Base-by-base conservation (phyloP, 2,888 invertebrate genomes). In the Ryuthela nishihirai region DNA sequence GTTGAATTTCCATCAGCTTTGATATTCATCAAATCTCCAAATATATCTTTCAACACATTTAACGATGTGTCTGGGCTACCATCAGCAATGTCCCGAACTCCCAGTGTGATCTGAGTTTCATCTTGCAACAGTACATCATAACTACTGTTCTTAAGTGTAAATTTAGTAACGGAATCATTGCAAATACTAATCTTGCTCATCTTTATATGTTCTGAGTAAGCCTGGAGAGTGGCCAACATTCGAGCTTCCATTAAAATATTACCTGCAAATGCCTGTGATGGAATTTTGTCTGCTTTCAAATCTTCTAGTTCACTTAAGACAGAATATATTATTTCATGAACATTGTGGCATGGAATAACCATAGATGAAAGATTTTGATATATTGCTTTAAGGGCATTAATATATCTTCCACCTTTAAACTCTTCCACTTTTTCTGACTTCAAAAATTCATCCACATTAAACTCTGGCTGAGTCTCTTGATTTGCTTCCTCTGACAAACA, bases 251-350 rank as follows among this genome's bases (percentile, higher is more conserved):
- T 59, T 36, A 43, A 59, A 18, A 59, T 43, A 53, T 53, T 53
- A n/a, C 59, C 59, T 34, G 59, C 52, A 53, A 59, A 59, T 32
- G 59, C 52, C 34, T 47, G 59, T n/a, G 59, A 48, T 20, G 59
- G 59, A 7, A 59, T 38, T 43, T 59, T 59, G 29, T 59, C 59
- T 12, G 48, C 46, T 35, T 53, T 59, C 18, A 59, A 53, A 32
- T 45, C 34, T 23, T 59, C 59, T 26, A 53, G 43, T 23, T 53
- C 48, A 53, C 50, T 50, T 12, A 59, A 18, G 12, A 59, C 45
- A 3, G 43, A 39, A 48, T 48, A 53, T 18, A 59, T 43, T n/a
- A 59, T 38, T 48, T 59, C 59, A 59, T 59, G 59, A 29, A 59
- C 48, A 47, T 59, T 32, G 34, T 43, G 45, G 18, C 59, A 59